A percentile compares a stretch with the other conserved stretches of the same genome.
phyloP scores from a whole-genome alignment of 1,140 invertebrate genomes.

The Globodera ellingtonae region DNA sequence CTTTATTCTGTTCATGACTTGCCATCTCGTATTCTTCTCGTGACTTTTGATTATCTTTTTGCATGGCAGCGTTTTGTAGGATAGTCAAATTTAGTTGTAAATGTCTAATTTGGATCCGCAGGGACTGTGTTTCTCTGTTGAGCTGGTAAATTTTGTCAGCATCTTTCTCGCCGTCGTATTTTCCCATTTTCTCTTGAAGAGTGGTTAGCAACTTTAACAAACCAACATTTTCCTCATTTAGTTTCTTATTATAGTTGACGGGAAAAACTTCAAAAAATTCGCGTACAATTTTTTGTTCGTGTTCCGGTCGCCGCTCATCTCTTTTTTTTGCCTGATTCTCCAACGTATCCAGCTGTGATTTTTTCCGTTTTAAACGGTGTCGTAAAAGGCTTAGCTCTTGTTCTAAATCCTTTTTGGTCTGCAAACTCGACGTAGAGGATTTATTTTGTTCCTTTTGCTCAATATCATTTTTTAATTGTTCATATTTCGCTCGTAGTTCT shows the following conservation, averaged over 20 bases:
- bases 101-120: neutral
- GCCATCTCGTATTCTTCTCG: neutral
- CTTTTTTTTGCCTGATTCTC: neutral
- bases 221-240: neutral
- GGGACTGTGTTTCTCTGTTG: neutral
- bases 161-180: neutral
- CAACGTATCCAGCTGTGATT: neutral
- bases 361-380: neutral
- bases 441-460: neutral
- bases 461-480: neutral
- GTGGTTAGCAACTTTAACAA: neutral
- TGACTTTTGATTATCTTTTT: neutral
- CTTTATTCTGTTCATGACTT: neutral
- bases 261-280: neutral
- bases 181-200: neutral
- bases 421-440: too few species aligned
- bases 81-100: neutral
- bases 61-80: neutral
- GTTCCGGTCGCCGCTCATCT: neutral
- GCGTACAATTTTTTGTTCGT: neutral
- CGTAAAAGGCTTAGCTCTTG: neutral
- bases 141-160: neutral
- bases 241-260: neutral
- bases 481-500: neutral
- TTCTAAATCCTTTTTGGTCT: neutral